Evolutionary conservation across 2,888 invertebrate species (phyloP), one percentile per base, ranked within the genome.

Genomic region (Alloscopus bannaensis): DNA sequence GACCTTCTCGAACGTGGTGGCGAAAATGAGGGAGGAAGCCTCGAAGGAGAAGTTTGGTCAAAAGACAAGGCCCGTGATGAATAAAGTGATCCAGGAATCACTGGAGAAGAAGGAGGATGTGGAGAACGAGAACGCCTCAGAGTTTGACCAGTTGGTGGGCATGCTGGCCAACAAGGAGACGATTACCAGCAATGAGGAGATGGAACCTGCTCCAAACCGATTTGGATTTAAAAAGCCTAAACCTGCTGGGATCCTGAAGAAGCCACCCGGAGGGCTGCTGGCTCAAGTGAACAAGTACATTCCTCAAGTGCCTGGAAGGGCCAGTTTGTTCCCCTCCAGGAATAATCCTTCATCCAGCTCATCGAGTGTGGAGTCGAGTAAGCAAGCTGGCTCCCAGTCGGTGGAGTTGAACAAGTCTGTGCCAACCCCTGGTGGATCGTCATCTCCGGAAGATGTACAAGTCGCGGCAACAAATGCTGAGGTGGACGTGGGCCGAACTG

Each of bases 81-180:
- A 47, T 28, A 68, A 59, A n/a, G 8, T 62, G 24, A 52, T 31
- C 13, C 50, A 29, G 36, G 1, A 28, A 55, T n/a, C 6, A 47
- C 47, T 18, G 3, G n/a, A 11, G 8, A 65, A 50, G 26, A 18
- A 45, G 13, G 55, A 47, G 4, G 20, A 1, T 45, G 65, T 66
- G 3, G 66, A 75, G 47, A 66, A 57, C n/a, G 11, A 42, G n/a
- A 36, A 20, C 1, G 40, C 1, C 29, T 68, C 79, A 8, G 79
- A 79, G 29, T 79, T 78, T 75, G 78, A 81, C 42, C 45, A 73
- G 0, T 60, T 81, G 8, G 60, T 81, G 1, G 66, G 73, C 47
- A 59, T 78, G 45, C 78, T 81, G 55, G 78, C 81, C 0, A 36
- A 36, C 36, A 36, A 36, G 13, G 65, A 79, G 40, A 62, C 69